A percentile compares a stretch with the other conserved stretches of the same genome.
Conservation (phyloP, 2,888 invertebrate genomes). For the Steinernema hermaphroditum region DNA sequence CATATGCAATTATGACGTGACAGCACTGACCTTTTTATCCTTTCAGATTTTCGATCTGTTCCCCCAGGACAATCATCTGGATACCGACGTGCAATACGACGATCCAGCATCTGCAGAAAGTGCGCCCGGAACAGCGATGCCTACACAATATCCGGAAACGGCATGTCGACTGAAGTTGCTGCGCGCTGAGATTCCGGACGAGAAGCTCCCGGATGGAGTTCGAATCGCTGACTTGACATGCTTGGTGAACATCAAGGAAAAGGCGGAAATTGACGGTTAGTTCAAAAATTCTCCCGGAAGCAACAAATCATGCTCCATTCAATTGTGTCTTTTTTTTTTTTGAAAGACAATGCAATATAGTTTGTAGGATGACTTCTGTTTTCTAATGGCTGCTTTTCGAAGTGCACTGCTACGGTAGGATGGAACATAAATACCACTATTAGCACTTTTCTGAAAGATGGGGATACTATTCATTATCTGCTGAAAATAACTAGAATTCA, state of each 20-base stretch:
- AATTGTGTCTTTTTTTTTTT: too few relatives aligned
- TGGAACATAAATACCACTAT: too few relatives aligned
- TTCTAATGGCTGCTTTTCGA: too few relatives aligned
- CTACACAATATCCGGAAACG: conserved; percentile 36
- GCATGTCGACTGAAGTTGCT: conserved; percentile 60
- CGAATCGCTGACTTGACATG: conserved; percentile 46
- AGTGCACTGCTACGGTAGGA: too few relatives aligned
- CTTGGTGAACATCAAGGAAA: conserved; percentile 67
- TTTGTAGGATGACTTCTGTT: too few relatives aligned
- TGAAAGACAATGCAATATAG: too few relatives aligned
- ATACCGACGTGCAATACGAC: neutral
- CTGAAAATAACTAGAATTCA: too few relatives aligned
- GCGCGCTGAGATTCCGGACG: conserved; percentile 60
- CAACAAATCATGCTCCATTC: too few relatives aligned
- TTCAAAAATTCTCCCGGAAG: neutral
- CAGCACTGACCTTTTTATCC: too few relatives aligned
- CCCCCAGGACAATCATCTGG: conserved; percentile 43
- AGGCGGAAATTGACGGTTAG: conserved; percentile 64
- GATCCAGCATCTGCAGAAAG: neutral
- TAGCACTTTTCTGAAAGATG: too few relatives aligned
- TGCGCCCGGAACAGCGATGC: conserved; percentile 6
- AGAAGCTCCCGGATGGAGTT: conserved; percentile 45
- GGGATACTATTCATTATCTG: too few relatives aligned
- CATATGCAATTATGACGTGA: too few relatives aligned
- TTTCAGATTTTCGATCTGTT: conserved; percentile 54